A percentile compares a stretch with the other conserved stretches of the same genome.
Evolutionary conservation across 2,113 vertebrate species (phyloP).

Genomic region (Tonatia bakeri): DNA sequence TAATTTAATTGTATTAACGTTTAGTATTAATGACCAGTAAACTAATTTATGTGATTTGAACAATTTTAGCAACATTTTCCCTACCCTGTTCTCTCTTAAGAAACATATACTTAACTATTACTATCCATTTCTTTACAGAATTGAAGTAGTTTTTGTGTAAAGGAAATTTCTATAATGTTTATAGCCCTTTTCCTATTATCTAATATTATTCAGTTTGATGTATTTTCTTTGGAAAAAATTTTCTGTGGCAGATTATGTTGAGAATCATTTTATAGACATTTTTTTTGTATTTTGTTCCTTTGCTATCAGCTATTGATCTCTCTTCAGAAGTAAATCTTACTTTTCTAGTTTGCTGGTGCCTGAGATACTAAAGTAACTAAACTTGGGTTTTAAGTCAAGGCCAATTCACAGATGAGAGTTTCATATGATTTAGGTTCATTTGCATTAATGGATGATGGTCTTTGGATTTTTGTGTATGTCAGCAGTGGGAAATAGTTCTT

Average conservation of each 20-base stretch:
- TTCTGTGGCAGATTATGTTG: neutral
- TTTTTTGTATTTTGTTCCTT: conserved; percentile 1
- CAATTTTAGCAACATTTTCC: neutral
- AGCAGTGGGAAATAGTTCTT: neutral
- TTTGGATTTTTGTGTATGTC: neutral
- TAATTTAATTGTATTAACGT: neutral
- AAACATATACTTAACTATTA: neutral
- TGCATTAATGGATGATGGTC: neutral
- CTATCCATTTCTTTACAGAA: neutral
- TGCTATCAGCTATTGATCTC: neutral
- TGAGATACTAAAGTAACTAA: neutral
- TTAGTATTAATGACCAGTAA: conserved; percentile 7
- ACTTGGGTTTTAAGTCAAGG: conserved; percentile 2
- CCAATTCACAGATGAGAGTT: conserved; percentile 21
- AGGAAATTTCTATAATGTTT: neutral
- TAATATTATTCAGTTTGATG: neutral
- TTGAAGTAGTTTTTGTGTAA: conserved; percentile 29
- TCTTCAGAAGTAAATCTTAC: conserved; percentile 8
- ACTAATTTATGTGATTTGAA: neutral
- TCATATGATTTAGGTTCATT: neutral
- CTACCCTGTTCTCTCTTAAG: neutral
- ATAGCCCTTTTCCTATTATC: neutral
- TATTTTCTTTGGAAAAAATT: conserved; percentile 37
- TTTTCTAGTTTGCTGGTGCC: neutral
- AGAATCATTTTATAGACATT: neutral